Base-by-base conservation (phyloP, 2,888 invertebrate species). In the Uloborus plumipes region DNA sequence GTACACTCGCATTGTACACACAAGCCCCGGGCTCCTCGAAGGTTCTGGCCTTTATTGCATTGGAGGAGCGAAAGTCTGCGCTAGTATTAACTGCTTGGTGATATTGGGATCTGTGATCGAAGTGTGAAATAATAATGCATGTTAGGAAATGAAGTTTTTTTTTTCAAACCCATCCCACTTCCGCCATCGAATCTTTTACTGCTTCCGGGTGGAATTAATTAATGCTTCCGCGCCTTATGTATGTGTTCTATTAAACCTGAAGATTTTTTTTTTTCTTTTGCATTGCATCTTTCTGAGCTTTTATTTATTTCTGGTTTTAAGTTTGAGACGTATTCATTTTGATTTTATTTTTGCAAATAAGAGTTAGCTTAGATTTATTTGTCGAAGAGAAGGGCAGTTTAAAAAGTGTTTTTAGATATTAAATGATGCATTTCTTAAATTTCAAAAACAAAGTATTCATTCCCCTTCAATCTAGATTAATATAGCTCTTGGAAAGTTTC, bases 131-230 rank as follows among this genome's bases (percentile, higher is more conserved):
- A 81, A 81, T 74, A 81, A 81, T 58, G 73, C 50, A 55, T 20
- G 55, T 51, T 39, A 65, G 71, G 67, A 79, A 66, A 66, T 72
- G 58, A 72, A 16, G 26, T 55, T 62, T 80, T 73, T 80, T 80
- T 65, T 26, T 20, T 59, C 61, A 15, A 55, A 53, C 11, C 51
- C 47, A 71, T 53, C 67, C 81, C 75, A 82, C 81, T 82, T 82
- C 81, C 81, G 75, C 65, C 65, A 76, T 70, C 66, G 70, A 80
- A 66, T 61, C 66, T 73, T 49, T 55, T 67, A 49, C 61, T 58
- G 66, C 81, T 75, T 82, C 81, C 81, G 81, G 81, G 64, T 71
- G 66, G 75, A 59, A 82, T 76, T 82, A 82, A 82, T 82, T 82
- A 82, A 71, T 55, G 61, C 65, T 81, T 81, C 80, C 80, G 74